Evolutionary conservation across 2,113 vertebrate genomes (phyloP), one percentile per base, ranked within the genome.

Genomic region (Phycodurus eques): DNA sequence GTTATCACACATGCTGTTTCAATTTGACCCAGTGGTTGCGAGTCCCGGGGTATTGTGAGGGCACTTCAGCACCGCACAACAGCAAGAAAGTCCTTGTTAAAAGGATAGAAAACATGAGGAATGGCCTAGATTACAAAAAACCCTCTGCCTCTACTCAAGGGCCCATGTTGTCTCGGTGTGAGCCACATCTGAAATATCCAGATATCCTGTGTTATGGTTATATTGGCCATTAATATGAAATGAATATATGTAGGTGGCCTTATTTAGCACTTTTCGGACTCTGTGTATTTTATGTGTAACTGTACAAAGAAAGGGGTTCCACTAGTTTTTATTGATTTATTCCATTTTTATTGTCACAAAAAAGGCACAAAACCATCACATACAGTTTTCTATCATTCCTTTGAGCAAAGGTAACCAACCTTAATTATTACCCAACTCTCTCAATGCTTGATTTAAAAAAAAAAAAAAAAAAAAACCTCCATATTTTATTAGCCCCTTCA

Each of bases 41-140:
- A 43, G 64, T 78, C 67, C 71, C 39, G 75, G 61, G 60, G 76
- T 77, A 53, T 78, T 81, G 74, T 66, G 54, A 65, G 61, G 68
- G 68, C 5, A 82, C 72, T 56, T 66, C 20, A 47, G 46, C 14
- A 2, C 27, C 39, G 17, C 12, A 51, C 43, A 82, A 65, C 77
- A 59, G 43, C 75, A 73, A 69, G 75, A 67, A 73, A 75, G 44
- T 56, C 72, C 46, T 73, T 73, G 70, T 78, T 71, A 61, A 86
- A 70, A 13, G 51, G 35, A 42, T 47, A 76, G 65, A 67, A 83
- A 87, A 44, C 51, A 14, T 8, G 33, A 75, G 63, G 54, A 80
- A 80, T 12, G 20, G 43, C 19, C 62, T 44, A 64, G 13, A 64
- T 64, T 44, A 39, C 20, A 39, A 64, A 64, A 42, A 64, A 64